Base-by-base conservation (phyloP, 2,797 vertebrate genomes). In the Gobio occitaniae region DNA sequence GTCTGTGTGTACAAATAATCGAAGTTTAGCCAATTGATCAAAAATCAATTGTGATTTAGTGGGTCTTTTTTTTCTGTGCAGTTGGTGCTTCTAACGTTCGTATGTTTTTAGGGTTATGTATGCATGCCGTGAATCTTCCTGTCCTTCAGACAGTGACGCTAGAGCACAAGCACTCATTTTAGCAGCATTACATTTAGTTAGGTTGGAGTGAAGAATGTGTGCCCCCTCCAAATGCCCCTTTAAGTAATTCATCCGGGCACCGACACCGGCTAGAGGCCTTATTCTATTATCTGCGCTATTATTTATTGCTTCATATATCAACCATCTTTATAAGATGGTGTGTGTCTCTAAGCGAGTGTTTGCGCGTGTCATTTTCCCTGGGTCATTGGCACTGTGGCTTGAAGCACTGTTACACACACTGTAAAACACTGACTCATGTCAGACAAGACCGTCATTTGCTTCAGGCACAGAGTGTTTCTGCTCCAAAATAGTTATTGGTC, bases 311-410 rank as follows among this genome's bases (percentile, higher is more conserved):
- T 65, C 56, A 61, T 75, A 52, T 74, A 74, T 81, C 52, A 76
- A 77, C 54, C 32, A 19, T 56, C 16, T 61, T 13, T 68, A 44
- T 72, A 50, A 79, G 78, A 72, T 80, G 36, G 79, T 76, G 61
- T 76, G 78, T 86, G 59, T 76, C 19, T 76, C 32, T 41, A 48
- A 50, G 21, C 41, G 80, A 25, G 50, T 78, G 56, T 77, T 50
- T 85, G 61, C 11, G 75, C 54, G 59, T 74, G 66, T 25, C 13
- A 36, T 72, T 75, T 74, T 72, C 65, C 25, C 38, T 65, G 79
- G 80, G 86, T 87, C 74, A 78, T 71, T 80, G 83, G 32, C 65
- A 36, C 80, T 16, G 36, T 61, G 1, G 38, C 76, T 87, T 44
- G 47, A 44, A 79, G 79, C 70, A 81, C n/a, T 16, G 66, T 56